Base-by-base conservation (phyloP, 2,797 vertebrate genomes). In the Tenualosa thibaudeaui region DNA sequence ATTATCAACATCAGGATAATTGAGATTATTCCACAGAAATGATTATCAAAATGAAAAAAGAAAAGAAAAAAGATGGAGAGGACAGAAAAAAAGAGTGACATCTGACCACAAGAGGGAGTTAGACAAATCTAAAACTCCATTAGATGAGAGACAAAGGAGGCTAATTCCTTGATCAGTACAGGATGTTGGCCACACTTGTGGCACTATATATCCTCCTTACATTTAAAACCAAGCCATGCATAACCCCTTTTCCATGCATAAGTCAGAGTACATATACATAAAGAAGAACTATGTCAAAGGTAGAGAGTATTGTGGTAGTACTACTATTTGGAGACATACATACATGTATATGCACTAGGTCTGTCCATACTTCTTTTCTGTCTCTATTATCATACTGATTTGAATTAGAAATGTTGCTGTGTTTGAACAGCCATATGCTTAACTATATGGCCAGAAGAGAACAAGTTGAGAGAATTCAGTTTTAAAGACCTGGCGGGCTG, bases 21-120 rank as follows among this genome's bases (percentile, higher is more conserved):
- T 37, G 81, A 82, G 83, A 86, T 87, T 86, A 85, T 85, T 87
- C 82, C 68, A 71, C 60, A 85, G 84, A 86, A 82, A 87, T 62
- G 81, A 75, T 87, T 87, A 75, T 84, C 83, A 85, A 86, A 84
- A 87, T 82, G 50, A 85, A 78, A 78, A 78, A 7, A n/a, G 37
- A 46, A 78, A 15, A 46, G 40, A 17, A 22, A 78, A 43, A 78
- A 43, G 40, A 78, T 78, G 71, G 40, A 78, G 71, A 78, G 71
- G 71, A 46, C 71, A 78, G 71, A 78, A 78, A 46, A 46, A 78
- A 87, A 84, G 65, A 84, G 85, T 87, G 86, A 88, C 82, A 85
- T 87, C 82, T 68, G 84, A 89, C 85, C 85, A 50, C 86, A 89
- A 86, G 75, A 81, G 82, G 83, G 82, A 86, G 86, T 87, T 86